phyloP scores from a whole-genome alignment of 2,888 invertebrate genomes.

The Lycaena phlaeas region DNA sequence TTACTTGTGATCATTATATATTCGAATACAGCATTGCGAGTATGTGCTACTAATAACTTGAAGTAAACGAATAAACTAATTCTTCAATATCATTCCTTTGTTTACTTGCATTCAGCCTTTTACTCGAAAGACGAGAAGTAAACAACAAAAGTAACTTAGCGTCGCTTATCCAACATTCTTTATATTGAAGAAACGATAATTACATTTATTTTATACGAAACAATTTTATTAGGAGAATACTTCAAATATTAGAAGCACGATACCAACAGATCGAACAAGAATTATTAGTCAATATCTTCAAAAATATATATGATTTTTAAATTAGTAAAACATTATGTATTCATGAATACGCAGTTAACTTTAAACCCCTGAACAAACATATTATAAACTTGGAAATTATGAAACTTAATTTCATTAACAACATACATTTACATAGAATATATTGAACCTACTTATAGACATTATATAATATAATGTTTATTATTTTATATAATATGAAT shows the following conservation, averaged over 20 bases:
- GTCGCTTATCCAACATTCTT: not conserved
- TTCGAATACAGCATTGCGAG: not conserved
- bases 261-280: not conserved
- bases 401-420: slow-evolving; percentile 5
- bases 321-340: not conserved
- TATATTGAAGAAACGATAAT: not conserved
- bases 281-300: too few species aligned
- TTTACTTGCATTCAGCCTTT: not conserved
- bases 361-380: not conserved
- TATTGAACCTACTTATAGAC: slow-evolving; percentile 4
- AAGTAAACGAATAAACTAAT: not conserved
- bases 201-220: not conserved
- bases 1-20: not conserved
- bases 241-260: not conserved
- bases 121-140: not conserved
- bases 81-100: not conserved
- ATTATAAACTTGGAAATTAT: not conserved
- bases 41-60: not conserved
- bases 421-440: slow-evolving; percentile 7
- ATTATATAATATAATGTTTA: too few species aligned
- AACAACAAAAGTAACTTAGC: not conserved
- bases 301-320: too few species aligned
- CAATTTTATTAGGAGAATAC: not conserved
- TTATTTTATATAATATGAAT: too few species aligned
- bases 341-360: not conserved